Conservation (phyloP, 2,888 invertebrate species). For the Odontocolon sp. region DNA sequence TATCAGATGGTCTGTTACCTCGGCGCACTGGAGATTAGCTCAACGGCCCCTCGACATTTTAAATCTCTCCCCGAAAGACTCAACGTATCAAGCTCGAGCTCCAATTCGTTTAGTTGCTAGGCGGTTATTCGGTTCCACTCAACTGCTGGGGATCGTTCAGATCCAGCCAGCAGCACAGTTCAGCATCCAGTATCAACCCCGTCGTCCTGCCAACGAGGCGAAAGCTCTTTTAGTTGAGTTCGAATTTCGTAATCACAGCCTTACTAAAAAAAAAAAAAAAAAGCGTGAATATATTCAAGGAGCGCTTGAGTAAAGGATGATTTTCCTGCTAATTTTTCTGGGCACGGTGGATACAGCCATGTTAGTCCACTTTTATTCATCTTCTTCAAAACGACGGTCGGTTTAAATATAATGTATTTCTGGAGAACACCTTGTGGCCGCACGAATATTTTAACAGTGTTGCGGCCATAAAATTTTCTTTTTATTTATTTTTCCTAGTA, state of each 20-base stretch:
- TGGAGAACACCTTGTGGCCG: no score
- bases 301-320: no score
- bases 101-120: no score
- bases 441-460: neutral
- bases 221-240: neutral
- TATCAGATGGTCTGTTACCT: slow-evolving; percentile 47
- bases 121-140: neutral
- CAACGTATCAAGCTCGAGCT: neutral
- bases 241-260: neutral
- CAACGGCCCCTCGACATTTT: slow-evolving; percentile 25
- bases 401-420: no score
- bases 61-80: slow-evolving; percentile 28
- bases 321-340: no score
- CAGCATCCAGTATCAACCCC: slow-evolving; percentile 12
- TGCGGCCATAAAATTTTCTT: neutral
- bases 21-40: slow-evolving; percentile 37
- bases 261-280: slow-evolving; percentile 8
- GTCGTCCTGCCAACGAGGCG: neutral
- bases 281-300: no score
- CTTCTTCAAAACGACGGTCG: no score
- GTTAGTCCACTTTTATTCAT: no score
- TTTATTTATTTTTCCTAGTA: neutral
- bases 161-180: neutral
- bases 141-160: neutral
- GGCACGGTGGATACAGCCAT: no score